A percentile compares a stretch with the other conserved stretches of the same genome.
phyloP scores from a whole-genome alignment of 2,113 vertebrate genomes.

The Neofelis nebulosa region DNA sequence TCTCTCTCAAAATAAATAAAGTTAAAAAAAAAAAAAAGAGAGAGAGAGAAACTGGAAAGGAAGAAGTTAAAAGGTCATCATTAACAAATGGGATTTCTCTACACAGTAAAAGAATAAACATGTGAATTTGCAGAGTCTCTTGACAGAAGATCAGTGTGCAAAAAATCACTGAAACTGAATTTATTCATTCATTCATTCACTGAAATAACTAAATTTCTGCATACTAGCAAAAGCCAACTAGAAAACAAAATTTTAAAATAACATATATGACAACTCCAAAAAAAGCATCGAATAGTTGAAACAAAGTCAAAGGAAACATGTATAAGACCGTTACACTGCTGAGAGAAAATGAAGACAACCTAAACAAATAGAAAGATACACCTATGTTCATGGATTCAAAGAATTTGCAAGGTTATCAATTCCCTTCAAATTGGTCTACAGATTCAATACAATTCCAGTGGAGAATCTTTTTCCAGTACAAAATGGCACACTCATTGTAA shows the following conservation, averaged over 20 bases:
- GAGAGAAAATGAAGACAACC: not conserved
- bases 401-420: not conserved
- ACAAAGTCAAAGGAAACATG: not conserved
- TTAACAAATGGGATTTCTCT: not conserved
- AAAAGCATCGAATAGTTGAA: not conserved
- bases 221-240: not conserved
- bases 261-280: not conserved
- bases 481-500: not conserved
- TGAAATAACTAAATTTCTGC: too few relatives aligned
- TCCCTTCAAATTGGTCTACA: not conserved
- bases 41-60: not conserved
- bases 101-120: not conserved
- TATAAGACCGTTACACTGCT: not conserved
- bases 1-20: too few relatives aligned
- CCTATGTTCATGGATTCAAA: not conserved
- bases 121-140: not conserved
- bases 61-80: not conserved
- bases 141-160: not conserved
- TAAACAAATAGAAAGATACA: not conserved
- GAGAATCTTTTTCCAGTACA: not conserved
- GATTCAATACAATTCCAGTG: not conserved
- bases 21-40: too few relatives aligned
- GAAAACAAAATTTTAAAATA: not conserved
- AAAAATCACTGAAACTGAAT: not conserved
- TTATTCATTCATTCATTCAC: too few relatives aligned